Percentiles rank a stretch among this genome's conserved stretches.
Evolutionary conservation across 2,888 invertebrate species (phyloP).

Genomic region (Acrobasis consociella): DNA sequence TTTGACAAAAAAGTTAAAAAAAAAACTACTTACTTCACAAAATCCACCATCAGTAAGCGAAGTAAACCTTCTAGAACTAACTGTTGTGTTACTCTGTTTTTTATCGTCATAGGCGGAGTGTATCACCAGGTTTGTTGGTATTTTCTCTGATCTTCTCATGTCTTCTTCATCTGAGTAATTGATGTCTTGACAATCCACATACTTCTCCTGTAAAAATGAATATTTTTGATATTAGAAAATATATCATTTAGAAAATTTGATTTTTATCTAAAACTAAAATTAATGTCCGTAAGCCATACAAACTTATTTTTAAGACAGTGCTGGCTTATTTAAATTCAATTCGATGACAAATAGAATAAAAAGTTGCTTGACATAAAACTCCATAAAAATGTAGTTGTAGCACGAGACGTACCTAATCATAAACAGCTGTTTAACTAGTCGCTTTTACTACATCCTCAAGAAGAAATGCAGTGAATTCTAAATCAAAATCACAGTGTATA

Average conservation of each 20-base stretch:
- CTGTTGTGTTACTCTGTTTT: constrained; percentile 8
- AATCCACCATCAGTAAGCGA: constrained; percentile 57
- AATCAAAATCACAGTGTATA: too few species aligned
- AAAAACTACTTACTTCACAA: constrained; percentile 64
- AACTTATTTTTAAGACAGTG: too few species aligned
- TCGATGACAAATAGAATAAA: too few species aligned
- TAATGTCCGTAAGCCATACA: too few species aligned
- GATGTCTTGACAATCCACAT: constrained; percentile 71
- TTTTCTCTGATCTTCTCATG: constrained; percentile 48
- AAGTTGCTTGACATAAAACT: too few species aligned
- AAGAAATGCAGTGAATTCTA: too few species aligned
- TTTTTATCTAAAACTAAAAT: not conserved
- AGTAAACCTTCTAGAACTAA: constrained; percentile 12
- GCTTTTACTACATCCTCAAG: too few species aligned
- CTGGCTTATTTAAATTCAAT: too few species aligned
- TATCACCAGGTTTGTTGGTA: constrained; percentile 61
- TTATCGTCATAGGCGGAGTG: constrained; percentile 64
- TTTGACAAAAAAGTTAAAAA: not conserved
- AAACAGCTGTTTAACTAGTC: too few species aligned
- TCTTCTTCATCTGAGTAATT: constrained; percentile 65
- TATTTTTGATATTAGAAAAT: constrained; percentile 1
- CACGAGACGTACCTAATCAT: too few species aligned
- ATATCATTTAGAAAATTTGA: not conserved
- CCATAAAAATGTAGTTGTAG: too few species aligned
- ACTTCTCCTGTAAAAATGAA: constrained; percentile 57